Percentiles rank a stretch among this genome's conserved stretches.
Conservation (phyloP, 2,113 vertebrate genomes). For the Garra rufa region DNA sequence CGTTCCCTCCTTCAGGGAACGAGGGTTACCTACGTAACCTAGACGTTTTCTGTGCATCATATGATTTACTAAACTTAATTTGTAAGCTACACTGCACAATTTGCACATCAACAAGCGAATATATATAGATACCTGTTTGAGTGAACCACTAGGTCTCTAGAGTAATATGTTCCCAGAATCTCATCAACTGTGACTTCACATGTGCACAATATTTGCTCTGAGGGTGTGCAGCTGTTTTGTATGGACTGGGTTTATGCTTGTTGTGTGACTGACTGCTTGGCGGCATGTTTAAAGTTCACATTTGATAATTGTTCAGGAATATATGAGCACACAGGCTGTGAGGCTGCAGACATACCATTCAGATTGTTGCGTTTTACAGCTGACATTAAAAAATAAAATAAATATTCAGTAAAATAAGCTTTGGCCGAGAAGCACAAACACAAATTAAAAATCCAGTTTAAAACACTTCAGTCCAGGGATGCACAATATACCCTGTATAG, state of each 20-base stretch:
- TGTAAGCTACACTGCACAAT: background rate
- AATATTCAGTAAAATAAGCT: background rate
- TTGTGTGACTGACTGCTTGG: conserved; percentile 28
- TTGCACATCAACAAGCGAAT: background rate
- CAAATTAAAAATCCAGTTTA: background rate
- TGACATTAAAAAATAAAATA: background rate
- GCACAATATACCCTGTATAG: background rate
- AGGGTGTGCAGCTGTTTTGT: background rate
- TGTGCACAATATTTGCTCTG: conserved; percentile 10
- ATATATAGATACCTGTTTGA: background rate
- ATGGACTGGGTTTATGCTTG: background rate
- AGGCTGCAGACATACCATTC: conserved; percentile 41
- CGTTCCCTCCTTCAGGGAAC: no score
- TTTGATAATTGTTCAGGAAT: background rate
- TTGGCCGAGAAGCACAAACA: background rate
- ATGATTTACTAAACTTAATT: background rate
- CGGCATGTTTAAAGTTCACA: background rate
- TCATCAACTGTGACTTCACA: background rate
- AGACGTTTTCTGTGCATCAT: conserved; percentile 17
- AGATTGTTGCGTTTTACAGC: conserved; percentile 33
- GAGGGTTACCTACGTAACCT: no score
- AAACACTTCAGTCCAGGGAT: background rate
- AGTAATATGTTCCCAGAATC: background rate
- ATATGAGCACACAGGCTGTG: conserved; percentile 1
- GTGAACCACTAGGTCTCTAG: background rate